Conservation (phyloP, 2,797 vertebrate genomes). For the Cottoperca gobio region DNA sequence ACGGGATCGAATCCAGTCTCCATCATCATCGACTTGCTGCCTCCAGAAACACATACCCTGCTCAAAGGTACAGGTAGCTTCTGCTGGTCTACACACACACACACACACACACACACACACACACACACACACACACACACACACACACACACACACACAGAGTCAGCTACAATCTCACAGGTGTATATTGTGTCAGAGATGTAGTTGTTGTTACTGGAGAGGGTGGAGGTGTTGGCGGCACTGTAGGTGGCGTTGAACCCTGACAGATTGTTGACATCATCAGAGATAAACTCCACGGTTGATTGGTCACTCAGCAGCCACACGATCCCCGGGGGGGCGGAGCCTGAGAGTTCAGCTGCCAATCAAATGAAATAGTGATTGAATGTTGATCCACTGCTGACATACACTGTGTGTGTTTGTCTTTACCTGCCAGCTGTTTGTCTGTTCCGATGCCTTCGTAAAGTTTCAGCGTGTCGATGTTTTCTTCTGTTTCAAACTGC, state of each 20-base stretch:
- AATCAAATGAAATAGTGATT: background rate
- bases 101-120: background rate
- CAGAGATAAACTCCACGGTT: constrained; percentile 85
- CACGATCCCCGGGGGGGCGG: constrained; percentile 77
- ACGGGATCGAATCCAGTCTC: constrained; percentile 85
- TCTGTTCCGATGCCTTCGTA: constrained; percentile 87
- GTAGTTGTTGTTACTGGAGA: constrained; percentile 79
- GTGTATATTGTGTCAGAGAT: too few relatives aligned
- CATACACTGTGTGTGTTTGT: background rate
- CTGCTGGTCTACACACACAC: constrained; percentile 74
- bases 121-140: background rate
- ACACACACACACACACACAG: constrained; percentile 23
- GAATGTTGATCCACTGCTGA: background rate
- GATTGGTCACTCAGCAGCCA: constrained; percentile 88
- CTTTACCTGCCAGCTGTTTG: background rate
- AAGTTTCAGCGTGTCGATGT: constrained; percentile 79
- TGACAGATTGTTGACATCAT: constrained; percentile 74
- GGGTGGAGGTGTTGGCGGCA: constrained; percentile 71
- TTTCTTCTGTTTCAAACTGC: constrained; percentile 82
- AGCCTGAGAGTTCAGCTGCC: constrained; percentile 87
- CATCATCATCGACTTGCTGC: constrained; percentile 85
- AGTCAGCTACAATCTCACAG: background rate
- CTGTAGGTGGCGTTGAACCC: constrained; percentile 89
- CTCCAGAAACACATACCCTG: constrained; percentile 91
- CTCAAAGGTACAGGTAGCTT: constrained; percentile 92